Conservation (phyloP, 2,113 vertebrate species). For the Channa argus region DNA sequence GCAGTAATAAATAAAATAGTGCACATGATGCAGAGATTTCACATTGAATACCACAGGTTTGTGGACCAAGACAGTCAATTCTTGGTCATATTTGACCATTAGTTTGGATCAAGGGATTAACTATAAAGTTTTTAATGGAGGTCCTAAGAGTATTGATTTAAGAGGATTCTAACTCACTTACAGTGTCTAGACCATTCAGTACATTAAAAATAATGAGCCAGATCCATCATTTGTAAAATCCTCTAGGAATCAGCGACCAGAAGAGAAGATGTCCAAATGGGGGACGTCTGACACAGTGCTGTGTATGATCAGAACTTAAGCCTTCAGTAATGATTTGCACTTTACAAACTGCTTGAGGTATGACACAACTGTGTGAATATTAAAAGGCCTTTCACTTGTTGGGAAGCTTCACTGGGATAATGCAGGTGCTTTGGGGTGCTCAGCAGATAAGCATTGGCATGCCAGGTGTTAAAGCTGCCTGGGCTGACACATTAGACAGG, state of each 20-base stretch:
- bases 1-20: background rate
- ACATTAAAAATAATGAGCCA: background rate
- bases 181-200: background rate
- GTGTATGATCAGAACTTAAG: constrained; percentile 22
- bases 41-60: background rate
- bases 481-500: constrained; percentile 77
- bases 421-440: constrained; percentile 69
- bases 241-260: background rate
- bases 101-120: background rate
- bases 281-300: background rate
- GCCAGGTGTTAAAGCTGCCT: constrained; percentile 73
- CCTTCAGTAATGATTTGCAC: constrained; percentile 6
- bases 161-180: background rate
- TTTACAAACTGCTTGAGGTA: constrained; percentile 12
- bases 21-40: background rate
- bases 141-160: background rate
- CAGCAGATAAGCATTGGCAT: constrained; percentile 71
- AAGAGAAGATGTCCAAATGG: background rate
- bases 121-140: background rate
- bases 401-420: constrained; percentile 63
- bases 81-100: background rate
- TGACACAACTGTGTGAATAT: constrained; percentile 45
- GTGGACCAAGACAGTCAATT: background rate
- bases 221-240: constrained; percentile 14
- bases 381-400: constrained; percentile 60